Evolutionary conservation across 2,888 invertebrate genomes (phyloP), one percentile per base, ranked within the genome.

Genomic region (Oxycera nigricornis): DNA sequence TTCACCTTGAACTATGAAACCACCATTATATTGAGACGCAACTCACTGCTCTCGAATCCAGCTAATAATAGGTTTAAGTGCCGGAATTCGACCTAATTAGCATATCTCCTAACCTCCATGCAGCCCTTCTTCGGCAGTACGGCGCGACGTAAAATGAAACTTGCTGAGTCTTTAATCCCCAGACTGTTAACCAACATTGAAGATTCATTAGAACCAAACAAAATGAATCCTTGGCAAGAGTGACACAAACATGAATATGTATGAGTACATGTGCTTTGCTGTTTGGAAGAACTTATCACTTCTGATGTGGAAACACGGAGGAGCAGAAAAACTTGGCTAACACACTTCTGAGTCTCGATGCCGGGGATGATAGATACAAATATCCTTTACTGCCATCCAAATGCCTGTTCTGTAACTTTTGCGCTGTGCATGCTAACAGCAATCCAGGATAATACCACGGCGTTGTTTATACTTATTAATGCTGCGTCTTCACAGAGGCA

Each of bases 161-260:
- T 46, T n/a, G 46, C 46, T n/a, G 17, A 46, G n/a, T 46, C 46
- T 11, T 46, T 11, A 11, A 46, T 3, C 11, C 2, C 46, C 17
- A 46, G 3, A 17, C 17, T 17, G 46, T 46, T 46, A 46, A 46
- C 6, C 2, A 46, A 46, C n/a, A n/a, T n/a, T n/a, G n/a, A n/a
- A n/a, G n/a, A n/a, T n/a, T n/a, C n/a, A n/a, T n/a, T n/a, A n/a
- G n/a, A n/a, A n/a, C n/a, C n/a, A n/a, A n/a, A n/a, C n/a, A n/a
- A n/a, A n/a, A n/a, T n/a, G n/a, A n/a, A n/a, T n/a, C n/a, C n/a
- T n/a, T 28, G 57, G 14, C 57, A 57, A 57, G 28, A 28, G 28
- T 26, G 26, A 57, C 57, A 28, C 17, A 55, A 55, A 55, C 26
- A 57, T 57, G 57, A 57, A 26, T 57, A 57, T 57, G 57, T 26